A percentile compares a stretch with the other conserved stretches of the same genome.
Conservation (phyloP, 2,113 vertebrate species). For the Lathamus discolor region DNA sequence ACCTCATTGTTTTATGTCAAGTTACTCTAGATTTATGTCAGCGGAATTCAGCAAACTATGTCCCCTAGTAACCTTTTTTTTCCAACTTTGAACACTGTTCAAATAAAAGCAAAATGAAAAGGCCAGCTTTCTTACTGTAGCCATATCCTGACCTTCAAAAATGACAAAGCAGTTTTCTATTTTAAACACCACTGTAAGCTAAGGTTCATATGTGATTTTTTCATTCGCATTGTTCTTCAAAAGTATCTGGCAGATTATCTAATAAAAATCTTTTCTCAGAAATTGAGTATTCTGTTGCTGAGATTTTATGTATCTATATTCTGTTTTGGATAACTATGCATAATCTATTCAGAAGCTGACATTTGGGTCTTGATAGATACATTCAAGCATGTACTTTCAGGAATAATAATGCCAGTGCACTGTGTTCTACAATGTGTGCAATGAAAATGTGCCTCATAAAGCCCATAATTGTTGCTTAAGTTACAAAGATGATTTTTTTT, state of each 20-base stretch:
- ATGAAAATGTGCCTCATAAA: slow-evolving; percentile 65
- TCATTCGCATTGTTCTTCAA: slow-evolving; percentile 26
- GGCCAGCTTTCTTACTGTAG: background rate
- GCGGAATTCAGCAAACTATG: background rate
- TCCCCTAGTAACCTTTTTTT: background rate
- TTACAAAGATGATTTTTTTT: slow-evolving; percentile 70
- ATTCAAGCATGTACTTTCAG: slow-evolving; percentile 63
- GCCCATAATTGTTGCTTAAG: slow-evolving; percentile 59
- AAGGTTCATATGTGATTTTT: slow-evolving; percentile 8
- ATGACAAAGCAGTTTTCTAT: background rate
- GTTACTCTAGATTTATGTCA: background rate
- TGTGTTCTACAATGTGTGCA: slow-evolving; percentile 55
- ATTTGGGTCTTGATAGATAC: slow-evolving; percentile 69
- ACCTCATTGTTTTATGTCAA: background rate
- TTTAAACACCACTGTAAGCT: background rate
- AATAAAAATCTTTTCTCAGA: slow-evolving; percentile 55
- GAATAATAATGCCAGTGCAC: slow-evolving; percentile 53
- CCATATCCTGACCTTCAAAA: background rate
- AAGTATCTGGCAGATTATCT: slow-evolving; percentile 40
- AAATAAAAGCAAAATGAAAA: slow-evolving; percentile 2
- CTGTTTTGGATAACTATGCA: slow-evolving; percentile 60
- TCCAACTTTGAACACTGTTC: background rate
- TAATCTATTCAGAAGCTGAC: slow-evolving; percentile 64
- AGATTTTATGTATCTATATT: slow-evolving; percentile 58
- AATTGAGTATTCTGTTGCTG: slow-evolving; percentile 53